Evolutionary conservation across 2,797 vertebrate genomes (phyloP).

Genomic region (Cichlasoma orientale): DNA sequence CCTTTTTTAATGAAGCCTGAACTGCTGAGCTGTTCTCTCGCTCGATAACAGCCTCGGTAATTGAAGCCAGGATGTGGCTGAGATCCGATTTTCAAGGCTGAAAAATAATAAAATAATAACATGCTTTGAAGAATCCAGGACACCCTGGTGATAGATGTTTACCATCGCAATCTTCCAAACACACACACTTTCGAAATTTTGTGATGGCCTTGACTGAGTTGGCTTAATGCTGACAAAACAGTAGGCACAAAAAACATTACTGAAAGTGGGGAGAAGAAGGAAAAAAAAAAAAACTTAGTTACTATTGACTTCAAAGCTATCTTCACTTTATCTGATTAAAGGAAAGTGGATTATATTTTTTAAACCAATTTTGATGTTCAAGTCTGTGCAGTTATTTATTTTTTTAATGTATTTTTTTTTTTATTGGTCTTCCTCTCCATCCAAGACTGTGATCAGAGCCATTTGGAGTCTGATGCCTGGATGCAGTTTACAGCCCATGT

Average conservation of each 20-base stretch:
- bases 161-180: slow-evolving; percentile 32
- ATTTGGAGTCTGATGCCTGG: slow-evolving; percentile 22
- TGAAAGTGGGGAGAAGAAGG: not conserved
- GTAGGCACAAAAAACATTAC: not conserved
- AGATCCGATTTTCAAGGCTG: slow-evolving; percentile 40
- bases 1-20: slow-evolving; percentile 55
- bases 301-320: not conserved
- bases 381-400: slow-evolving; percentile 17
- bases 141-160: slow-evolving; percentile 53
- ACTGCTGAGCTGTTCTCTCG: slow-evolving; percentile 48
- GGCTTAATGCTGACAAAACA: slow-evolving; percentile 1
- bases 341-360: slow-evolving; percentile 32
- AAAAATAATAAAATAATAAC: slow-evolving; percentile 64
- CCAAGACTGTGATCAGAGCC: slow-evolving; percentile 32
- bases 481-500: slow-evolving; percentile 53
- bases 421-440: slow-evolving; percentile 7
- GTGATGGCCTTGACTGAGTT: slow-evolving; percentile 3
- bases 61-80: slow-evolving; percentile 43
- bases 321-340: slow-evolving; percentile 15
- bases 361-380: slow-evolving; percentile 33
- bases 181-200: not conserved
- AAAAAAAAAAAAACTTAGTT: slow-evolving; percentile 1
- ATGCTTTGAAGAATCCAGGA: slow-evolving; percentile 69
- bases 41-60: slow-evolving; percentile 51
- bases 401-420: not conserved